Conservation (phyloP, 2,888 invertebrate species). For the Thymelicus sylvestris region DNA sequence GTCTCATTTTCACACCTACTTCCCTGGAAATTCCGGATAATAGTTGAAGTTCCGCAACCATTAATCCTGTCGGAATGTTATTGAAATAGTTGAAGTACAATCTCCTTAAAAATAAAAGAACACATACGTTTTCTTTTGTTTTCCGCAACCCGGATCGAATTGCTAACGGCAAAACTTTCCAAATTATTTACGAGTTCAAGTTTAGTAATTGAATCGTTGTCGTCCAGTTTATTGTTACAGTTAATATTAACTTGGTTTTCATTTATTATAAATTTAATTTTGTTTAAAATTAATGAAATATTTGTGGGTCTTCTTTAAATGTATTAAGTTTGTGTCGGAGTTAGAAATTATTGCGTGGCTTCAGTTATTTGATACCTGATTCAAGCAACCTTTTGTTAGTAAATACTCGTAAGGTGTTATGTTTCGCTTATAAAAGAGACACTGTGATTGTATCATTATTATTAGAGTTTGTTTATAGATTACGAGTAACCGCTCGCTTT, state of each 20-base stretch:
- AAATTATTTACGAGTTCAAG: conserved; percentile 1
- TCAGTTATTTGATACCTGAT: neutral
- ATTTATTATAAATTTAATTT: neutral
- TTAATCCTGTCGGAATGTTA: conserved; percentile 38
- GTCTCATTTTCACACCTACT: neutral
- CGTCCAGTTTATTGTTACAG: neutral
- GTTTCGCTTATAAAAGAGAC: too few species aligned
- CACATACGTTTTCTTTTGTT: neutral
- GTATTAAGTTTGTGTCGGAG: neutral
- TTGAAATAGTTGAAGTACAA: conserved; percentile 59
- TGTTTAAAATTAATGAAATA: neutral
- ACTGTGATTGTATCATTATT: too few species aligned
- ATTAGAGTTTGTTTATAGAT: too few species aligned
- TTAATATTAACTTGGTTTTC: neutral
- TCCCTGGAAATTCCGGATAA: neutral
- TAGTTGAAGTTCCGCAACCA: neutral
- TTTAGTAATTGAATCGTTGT: conserved; percentile 5
- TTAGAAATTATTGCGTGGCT: neutral
- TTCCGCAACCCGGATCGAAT: neutral
- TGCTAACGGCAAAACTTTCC: conserved; percentile 1
- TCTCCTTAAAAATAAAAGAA: conserved; percentile 24
- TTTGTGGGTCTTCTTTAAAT: neutral
- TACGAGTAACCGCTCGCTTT: too few species aligned
- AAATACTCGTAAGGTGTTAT: neutral
- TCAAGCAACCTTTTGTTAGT: neutral